Evolutionary conservation across 2,888 invertebrate species (phyloP).

Genomic region (Periphyllus acericola): DNA sequence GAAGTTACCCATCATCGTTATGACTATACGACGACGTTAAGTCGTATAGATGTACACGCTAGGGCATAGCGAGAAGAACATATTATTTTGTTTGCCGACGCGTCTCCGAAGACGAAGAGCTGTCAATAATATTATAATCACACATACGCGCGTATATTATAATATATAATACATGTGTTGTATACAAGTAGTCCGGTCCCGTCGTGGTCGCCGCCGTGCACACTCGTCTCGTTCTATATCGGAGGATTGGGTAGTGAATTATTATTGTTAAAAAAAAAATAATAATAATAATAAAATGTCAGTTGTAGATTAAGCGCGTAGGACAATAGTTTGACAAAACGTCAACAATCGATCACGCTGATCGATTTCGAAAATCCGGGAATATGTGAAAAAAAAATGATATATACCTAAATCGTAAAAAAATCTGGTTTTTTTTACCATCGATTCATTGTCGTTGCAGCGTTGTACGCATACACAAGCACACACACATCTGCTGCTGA

Average conservation of each 20-base stretch:
- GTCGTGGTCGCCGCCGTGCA: neutral
- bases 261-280: neutral
- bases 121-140: neutral
- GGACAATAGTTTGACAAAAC: constrained; percentile 23
- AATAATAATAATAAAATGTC: neutral
- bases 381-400: neutral
- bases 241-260: neutral
- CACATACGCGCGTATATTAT: neutral
- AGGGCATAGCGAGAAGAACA: neutral
- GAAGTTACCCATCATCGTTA: neutral
- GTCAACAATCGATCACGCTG: constrained; percentile 55
- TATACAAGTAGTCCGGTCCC: neutral
- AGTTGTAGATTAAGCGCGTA: neutral
- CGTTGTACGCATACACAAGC: neutral
- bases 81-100: neutral
- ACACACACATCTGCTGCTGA: constrained; percentile 50
- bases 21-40: no score
- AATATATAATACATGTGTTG: no score
- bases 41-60: neutral
- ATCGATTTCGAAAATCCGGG: constrained; percentile 34
- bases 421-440: constrained; percentile 23
- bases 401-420: constrained; percentile 21
- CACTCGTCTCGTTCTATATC: no score
- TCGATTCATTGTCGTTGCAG: constrained; percentile 34
- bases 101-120: neutral